Evolutionary conservation across 2,113 vertebrate genomes (phyloP).

Genomic region (Ophthalmolycus amberensis): DNA sequence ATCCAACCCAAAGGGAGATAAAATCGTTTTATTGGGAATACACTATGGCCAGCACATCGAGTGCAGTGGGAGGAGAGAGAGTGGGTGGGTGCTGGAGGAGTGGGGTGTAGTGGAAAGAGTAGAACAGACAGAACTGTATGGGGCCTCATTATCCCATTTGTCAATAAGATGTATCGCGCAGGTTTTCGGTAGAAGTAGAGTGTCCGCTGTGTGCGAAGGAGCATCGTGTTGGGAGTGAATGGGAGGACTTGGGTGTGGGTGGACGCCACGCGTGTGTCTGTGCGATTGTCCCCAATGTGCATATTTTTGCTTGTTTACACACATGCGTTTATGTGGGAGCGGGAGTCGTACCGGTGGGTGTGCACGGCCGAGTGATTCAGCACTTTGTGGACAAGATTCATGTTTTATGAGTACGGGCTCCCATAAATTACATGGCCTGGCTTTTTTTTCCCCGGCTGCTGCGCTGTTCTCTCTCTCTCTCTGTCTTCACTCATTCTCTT

Average conservation of each 20-base stretch:
- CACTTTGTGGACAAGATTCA: conserved; percentile 77
- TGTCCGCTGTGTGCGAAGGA: conserved; percentile 17
- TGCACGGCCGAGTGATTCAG: conserved; percentile 71
- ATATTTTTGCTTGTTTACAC: conserved; percentile 49
- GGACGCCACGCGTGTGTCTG: conserved; percentile 4
- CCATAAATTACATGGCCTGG: conserved; percentile 69
- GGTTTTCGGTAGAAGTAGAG: background rate
- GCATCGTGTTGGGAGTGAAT: conserved; percentile 42
- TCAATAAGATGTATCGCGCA: background rate
- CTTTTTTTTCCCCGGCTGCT: conserved; percentile 55
- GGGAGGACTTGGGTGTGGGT: conserved; percentile 32
- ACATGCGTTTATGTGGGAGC: conserved; percentile 54
- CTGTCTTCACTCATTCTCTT: conserved; percentile 5
- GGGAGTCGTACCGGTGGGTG: conserved; percentile 53
- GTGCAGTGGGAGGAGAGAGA: conserved; percentile 39
- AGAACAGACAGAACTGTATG: conserved; percentile 8
- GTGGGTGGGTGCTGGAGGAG: conserved; percentile 20
- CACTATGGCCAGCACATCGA: conserved; percentile 43
- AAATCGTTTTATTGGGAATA: conserved; percentile 63
- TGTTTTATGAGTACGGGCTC: conserved; percentile 77
- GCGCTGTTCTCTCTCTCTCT: conserved; percentile 6
- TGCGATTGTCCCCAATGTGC: conserved; percentile 16
- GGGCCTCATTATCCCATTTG: background rate
- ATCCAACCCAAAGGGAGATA: conserved; percentile 56
- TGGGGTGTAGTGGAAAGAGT: background rate